Evolutionary conservation across 1,140 invertebrate species (phyloP).

Genomic region (roundworm (Caenorhabditis elegans)): DNA sequence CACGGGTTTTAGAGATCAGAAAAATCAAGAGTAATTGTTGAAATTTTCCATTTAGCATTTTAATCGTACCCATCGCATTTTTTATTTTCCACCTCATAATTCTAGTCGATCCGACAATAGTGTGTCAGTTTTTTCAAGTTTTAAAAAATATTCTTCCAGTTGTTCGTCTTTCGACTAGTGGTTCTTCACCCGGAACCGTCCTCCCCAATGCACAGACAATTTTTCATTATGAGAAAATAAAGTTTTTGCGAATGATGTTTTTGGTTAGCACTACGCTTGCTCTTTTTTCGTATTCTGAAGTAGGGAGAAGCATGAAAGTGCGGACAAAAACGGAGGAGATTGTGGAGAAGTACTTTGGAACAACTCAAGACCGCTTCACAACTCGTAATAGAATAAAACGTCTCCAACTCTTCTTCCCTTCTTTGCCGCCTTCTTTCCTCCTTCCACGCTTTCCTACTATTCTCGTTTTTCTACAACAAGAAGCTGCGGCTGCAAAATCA

Average conservation of each 20-base stretch:
- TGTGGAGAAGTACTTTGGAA: slow-evolving; percentile 11
- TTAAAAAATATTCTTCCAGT: neutral
- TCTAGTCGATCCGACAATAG: neutral
- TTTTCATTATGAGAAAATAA: neutral
- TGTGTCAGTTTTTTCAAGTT: neutral
- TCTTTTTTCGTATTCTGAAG: neutral
- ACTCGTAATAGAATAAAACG: slow-evolving; percentile 31
- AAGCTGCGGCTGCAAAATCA: neutral
- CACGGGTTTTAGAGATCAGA: neutral
- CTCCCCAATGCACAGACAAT: neutral
- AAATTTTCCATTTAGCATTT: no score
- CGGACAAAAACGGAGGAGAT: neutral
- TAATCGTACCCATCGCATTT: no score
- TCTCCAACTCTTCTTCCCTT: neutral
- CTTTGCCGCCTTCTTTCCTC: neutral
- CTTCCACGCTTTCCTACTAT: neutral
- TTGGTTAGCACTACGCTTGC: neutral
- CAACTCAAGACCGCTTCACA: slow-evolving; percentile 29
- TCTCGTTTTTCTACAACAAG: neutral
- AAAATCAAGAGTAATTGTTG: no score
- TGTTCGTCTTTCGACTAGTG: slow-evolving; percentile 12
- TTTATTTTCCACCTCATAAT: neutral
- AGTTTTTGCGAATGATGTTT: neutral
- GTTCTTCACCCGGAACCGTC: no score
- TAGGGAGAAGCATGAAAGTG: neutral